These are phyloP conservation scores for Trematomus bernacchii DNA, from an alignment of 2,797 vertebrate species.

Conservation along the genomic window DNA sequence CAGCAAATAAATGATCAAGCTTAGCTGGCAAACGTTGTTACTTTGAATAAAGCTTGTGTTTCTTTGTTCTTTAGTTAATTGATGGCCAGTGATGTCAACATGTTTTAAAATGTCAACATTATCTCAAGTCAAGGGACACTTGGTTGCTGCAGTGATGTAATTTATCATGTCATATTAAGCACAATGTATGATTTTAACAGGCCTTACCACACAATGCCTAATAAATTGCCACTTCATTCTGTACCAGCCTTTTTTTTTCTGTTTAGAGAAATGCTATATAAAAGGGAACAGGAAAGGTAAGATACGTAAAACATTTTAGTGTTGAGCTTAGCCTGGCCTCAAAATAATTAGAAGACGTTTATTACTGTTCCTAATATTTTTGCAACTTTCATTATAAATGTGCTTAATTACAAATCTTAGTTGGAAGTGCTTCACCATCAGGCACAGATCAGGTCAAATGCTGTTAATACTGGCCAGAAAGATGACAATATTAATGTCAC, in stretches of 20 bases:
- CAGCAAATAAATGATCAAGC: conserved; percentile 15
- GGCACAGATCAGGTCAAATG: not conserved
- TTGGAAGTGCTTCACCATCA: not conserved
- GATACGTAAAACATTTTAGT: not conserved
- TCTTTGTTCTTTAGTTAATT: conserved; percentile 32
- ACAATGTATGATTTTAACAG: conserved; percentile 59
- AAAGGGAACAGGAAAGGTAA: not conserved
- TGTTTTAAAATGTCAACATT: conserved; percentile 46
- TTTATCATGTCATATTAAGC: conserved; percentile 47
- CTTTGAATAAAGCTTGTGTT: conserved; percentile 44
- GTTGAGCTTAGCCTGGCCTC: not conserved
- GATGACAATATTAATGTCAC: not conserved
- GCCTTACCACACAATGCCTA: conserved; percentile 71
- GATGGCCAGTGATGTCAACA: conserved; percentile 43
- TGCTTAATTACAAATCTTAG: not conserved
- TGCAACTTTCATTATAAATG: not conserved
- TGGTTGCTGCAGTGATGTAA: conserved; percentile 57
- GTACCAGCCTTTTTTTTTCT: conserved; percentile 2
- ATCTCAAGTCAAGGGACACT: conserved; percentile 37
- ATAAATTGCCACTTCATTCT: conserved; percentile 61
- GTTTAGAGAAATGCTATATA: not conserved
- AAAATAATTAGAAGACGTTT: not conserved
- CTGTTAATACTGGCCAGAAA: not conserved
- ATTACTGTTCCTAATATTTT: conserved; percentile 1
- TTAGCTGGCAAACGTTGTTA: not conserved